Base-by-base conservation (phyloP, 1,140 invertebrate species). In the Bombus soroeensis region DNA sequence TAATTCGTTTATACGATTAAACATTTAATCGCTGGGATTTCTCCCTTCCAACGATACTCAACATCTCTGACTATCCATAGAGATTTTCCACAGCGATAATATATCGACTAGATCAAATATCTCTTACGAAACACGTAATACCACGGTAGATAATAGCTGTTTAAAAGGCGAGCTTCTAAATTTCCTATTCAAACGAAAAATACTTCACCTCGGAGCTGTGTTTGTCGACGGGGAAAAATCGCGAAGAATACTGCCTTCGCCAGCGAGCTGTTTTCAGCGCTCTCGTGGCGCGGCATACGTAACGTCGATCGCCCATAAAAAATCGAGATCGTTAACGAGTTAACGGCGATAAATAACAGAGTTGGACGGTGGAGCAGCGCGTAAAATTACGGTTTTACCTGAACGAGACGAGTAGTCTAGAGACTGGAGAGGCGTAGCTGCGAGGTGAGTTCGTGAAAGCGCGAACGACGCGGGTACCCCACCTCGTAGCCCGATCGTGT, bases 341-440 rank as follows among this genome's bases (percentile, higher is more conserved):
- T 59, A 79, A 62, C 66, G 76, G 53, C 70, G 76, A 84, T 79
- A 79, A 84, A 84, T 79, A 66, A 84, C 70, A 81, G 68, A 57
- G 59, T 28, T 66, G 59, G 32, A n/a, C 25, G 34, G 39, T 4
- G 75, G 22, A 37, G 32, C 0, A 43, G 32, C 70, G 39, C 18
- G 70, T 32, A 53, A 81, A 85, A 81, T 85, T 81, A 85, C 43
- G 37, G 71, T 81, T 81, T 81, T 43, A 68, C 70, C 41, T 39
- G 41, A 74, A 75, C 79, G 70, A 75, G 39, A 80, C 64, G 53
- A 81, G 66, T 6, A 43, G 15, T 13, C 18, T 22, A 6, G 64
- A 66, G 57, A 53, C n/a, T 59, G 41, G 34, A 73, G 78, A 68
- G 77, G 41, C 34, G 32, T 32, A 53, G 34, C 34, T 22, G n/a